These are phyloP conservation scores for Scaptomyza graminum DNA, from an alignment of 1,140 invertebrate genomes.

Conservation along the genomic window DNA sequence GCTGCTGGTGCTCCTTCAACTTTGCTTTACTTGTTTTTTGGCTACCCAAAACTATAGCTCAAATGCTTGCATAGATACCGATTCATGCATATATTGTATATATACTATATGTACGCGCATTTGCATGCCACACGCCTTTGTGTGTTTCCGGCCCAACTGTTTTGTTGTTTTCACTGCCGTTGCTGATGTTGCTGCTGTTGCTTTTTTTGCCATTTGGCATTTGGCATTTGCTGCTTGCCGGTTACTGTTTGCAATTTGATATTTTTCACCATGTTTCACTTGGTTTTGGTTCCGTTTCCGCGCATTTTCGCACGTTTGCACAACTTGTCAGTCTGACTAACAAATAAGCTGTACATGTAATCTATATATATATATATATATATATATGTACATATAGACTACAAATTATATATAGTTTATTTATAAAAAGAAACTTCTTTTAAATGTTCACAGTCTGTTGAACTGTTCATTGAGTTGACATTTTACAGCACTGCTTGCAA, in stretches of 20 bases:
- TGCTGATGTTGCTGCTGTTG: neutral
- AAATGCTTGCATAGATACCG: constrained; percentile 34
- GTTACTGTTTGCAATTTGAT: constrained; percentile 58
- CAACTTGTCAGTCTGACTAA: constrained; percentile 68
- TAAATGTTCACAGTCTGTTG: constrained; percentile 37
- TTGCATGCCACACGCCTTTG: constrained; percentile 54
- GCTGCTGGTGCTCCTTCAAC: neutral
- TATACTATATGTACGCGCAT: constrained; percentile 25
- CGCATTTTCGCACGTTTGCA: constrained; percentile 67
- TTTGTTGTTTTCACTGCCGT: constrained; percentile 38
- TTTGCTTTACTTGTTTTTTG: constrained; percentile 40
- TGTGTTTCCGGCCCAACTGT: constrained; percentile 34
- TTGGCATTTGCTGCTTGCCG: constrained; percentile 45
- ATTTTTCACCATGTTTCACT: constrained; percentile 60
- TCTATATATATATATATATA: constrained; percentile 11
- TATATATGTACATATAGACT: too few species aligned
- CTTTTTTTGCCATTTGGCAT: constrained; percentile 38
- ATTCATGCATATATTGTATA: neutral
- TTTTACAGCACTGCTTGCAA: constrained; percentile 29
- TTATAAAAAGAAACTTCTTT: constrained; percentile 9
- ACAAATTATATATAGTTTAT: neutral
- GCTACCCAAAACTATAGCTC: constrained; percentile 30
- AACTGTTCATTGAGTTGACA: constrained; percentile 56
- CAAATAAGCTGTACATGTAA: constrained; percentile 41
- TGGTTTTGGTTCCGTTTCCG: constrained; percentile 58